Evolutionary conservation across 1,140 invertebrate species (phyloP), one percentile per base, ranked within the genome.

Genomic region (Drosophila hydei): DNA sequence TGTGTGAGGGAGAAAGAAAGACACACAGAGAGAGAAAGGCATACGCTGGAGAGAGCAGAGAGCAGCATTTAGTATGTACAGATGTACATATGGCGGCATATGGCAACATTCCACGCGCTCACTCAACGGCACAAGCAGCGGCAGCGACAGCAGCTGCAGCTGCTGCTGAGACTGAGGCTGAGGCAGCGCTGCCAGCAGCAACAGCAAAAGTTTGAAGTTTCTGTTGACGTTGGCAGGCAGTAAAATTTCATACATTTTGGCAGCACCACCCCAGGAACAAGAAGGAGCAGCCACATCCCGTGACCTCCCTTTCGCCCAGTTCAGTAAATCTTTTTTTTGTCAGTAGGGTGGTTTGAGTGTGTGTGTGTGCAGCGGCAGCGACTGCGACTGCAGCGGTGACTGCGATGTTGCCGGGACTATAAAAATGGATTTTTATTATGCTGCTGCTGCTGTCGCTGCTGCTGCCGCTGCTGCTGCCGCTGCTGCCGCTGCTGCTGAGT

Each of bases 381-480:
- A 18, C 69, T n/a, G 61, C 23, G 19, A 19, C 73, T 33, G 40
- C 67, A 33, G 16, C 65, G 18, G 19, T 52, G 52, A 11, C 72
- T 54, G 54, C 60, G 60, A 45, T 56, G 77, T 72, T 72, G 80
- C 75, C 77, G 70, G 83, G 83, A 88, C 83, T 67, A 87, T 87
- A 81, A 88, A 87, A 87, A 88, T 81, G 83, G 83, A 87, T 87
- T 87, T 87, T 88, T 87, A 87, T 87, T 63, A 87, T 81, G 72
- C 64, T 65, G 64, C 70, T 71, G 75, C 68, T 43, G 58, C 54
- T 78, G 58, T 36, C 55, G 30, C 42, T 43, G 52, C 51, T 54
- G 38, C 65, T 73, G 78, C 63, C 36, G 56, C 47, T 76, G 58
- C 38, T 56, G 38, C 36, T 52, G 55, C 45, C 50, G 43, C 9